Base-by-base conservation (phyloP, 2,113 vertebrate species). In the Proteles cristata region DNA sequence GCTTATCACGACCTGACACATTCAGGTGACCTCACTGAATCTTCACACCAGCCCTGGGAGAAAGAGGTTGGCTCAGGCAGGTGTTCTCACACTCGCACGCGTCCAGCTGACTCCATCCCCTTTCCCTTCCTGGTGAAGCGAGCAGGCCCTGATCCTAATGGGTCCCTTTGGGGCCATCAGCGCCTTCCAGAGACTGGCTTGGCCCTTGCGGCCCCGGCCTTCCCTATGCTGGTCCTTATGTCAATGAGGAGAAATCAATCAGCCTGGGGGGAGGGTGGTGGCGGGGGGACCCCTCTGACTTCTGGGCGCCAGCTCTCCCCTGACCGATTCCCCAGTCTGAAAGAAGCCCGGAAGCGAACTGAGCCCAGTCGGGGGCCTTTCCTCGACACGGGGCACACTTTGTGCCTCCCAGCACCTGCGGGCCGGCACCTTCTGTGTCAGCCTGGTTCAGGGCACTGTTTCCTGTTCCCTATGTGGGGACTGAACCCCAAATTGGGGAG, bases 21-120 rank as follows among this genome's bases (percentile, higher is more conserved):
- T 93, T 94, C 88, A 96, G 94, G 97, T 97, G 97, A 98, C 94
- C 95, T 97, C 96, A 96, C 97, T 85, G 26, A 97, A 33, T 93
- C 90, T 95, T 97, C 98, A 96, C 97, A 97, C 71, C 74, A 35
- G 74, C 92, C 93, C 80, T 81, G 50, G 66, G 63, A 91, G 76
- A 92, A 96, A 97, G 94, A 96, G 74, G 74, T 92, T 96, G 81
- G 84, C 95, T 93, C 86, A 83, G n/a, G 45, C 81, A 11, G 8
- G 68, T 3, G 0, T 33, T 81, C 77, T 95, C 68, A 25, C 0
- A 0, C 1, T 14, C 77, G 66, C 31, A 0, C 4, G 11, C 33
- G 45, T 19, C 85, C 71, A 88, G 55, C 74, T 92, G 83, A 94
- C 83, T 97, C 90, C 74, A 65, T 45, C 43, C 58, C 43, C 76